Evolutionary conservation across 2,797 vertebrate species (phyloP), one percentile per base, ranked within the genome.

Genomic region (Coracias cyanogaster): DNA sequence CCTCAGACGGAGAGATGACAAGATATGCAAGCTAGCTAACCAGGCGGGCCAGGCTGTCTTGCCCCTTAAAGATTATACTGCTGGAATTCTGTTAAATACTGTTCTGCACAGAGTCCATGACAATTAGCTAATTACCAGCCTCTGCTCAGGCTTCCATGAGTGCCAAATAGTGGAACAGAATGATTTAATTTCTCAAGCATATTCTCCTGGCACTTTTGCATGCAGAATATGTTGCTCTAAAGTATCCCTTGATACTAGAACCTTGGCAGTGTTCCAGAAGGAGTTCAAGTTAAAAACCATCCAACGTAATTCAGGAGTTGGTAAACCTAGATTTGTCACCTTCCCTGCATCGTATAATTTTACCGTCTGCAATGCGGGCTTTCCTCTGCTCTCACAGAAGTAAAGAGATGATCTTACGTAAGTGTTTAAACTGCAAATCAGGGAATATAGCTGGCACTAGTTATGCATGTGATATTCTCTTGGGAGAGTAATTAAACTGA

Each of bases 111-210:
- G 77, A 74, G 65, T 85, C 81, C 87, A 87, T 95, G 94, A 29
- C 95, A 95, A 95, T 93, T 33, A 94, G 77, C 84, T 94, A 96
- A 96, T 96, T 90, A 94, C 83, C 93, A 93, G 61, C 77, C 92
- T 72, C 65, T 89, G 39, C 80, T 77, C 60, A 21, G 82, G 61
- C 85, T 87, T 96, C 88, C 64, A 39, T 41, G 83, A 89, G 81
- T 46, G 65, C 83, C 78, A 74, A 90, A 49, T 78, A 81, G 93
- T 85, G 94, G 58, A 94, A 90, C 94, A 87, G 94, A 95, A 94
- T 45, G 73, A 92, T 95, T 96, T 95, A 74, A 79, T 94, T 94
- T 96, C 91, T 86, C 96, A 90, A 81, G 90, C 94, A 88, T 70
- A 82, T 45, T 96, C 95, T 97, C 91, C 67, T 88, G 80, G 79